Evolutionary conservation across 2,888 invertebrate genomes (phyloP).

Genomic region (Meghimatium bilineatum): DNA sequence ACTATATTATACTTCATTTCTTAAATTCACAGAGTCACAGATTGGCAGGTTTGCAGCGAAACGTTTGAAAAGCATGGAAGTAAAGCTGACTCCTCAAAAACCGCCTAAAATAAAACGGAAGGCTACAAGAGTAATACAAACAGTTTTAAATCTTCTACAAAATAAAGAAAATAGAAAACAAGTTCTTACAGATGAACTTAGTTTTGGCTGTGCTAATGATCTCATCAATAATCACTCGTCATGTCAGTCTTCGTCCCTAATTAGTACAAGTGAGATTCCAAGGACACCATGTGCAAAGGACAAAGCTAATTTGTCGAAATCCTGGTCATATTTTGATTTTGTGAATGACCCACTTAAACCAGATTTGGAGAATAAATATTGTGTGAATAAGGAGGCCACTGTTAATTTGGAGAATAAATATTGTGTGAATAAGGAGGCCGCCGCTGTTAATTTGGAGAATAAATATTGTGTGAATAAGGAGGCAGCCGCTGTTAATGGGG

Average conservation of each 20-base stretch:
- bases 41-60: not conserved
- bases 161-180: not conserved
- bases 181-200: not conserved
- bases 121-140: not conserved
- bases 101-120: not conserved
- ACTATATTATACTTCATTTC: too few relatives aligned
- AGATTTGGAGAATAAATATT: too few relatives aligned
- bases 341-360: not conserved
- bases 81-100: not conserved
- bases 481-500: not conserved
- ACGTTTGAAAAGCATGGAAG: not conserved
- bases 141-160: not conserved
- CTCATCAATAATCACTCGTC: not conserved
- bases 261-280: not conserved
- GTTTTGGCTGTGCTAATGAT: not conserved
- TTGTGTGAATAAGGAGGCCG: too few relatives aligned
- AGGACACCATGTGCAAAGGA: too few relatives aligned
- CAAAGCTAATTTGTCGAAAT: not conserved
- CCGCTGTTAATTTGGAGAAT: not conserved
- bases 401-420: too few relatives aligned
- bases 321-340: conserved; percentile 12
- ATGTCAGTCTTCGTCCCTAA: not conserved
- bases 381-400: too few relatives aligned
- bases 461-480: not conserved
- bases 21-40: not conserved